Base-by-base conservation (phyloP, 2,888 invertebrate genomes). In the Chironomus tentans region DNA sequence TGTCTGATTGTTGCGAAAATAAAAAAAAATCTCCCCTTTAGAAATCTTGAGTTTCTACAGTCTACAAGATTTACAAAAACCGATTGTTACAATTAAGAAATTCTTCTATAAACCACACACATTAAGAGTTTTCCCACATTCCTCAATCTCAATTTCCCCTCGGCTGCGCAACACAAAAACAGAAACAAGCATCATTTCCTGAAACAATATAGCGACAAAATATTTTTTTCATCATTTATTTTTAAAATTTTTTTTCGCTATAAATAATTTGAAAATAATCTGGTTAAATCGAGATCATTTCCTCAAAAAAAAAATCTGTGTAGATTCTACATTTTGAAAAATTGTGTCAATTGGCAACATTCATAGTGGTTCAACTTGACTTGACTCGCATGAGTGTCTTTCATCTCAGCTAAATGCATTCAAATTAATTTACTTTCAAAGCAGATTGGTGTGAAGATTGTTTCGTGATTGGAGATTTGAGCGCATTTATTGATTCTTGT, bases 301-400 rank as follows among this genome's bases (percentile, higher is more conserved):
- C 70, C 47, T 70, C 48, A 48, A 47, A 69, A 70, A 47, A 69
- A n/a, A 62, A 24, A 24, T 3, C 4, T 4, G 2, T 4, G n/a
- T n/a, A n/a, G n/a, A n/a, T n/a, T 50, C n/a, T 65, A 13, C 24
- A 21, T 65, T 24, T 21, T 21, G 4, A 65, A 47, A 70, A 70
- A 70, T 48, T 70, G 70, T 70, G 70, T 70, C 70, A 70, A 70
- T 70, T 70, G 48, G 47, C 70, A 47, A 4, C 65, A 65, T 3
- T 18, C 10, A 4, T 24, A 65, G 62, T 65, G 50, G 10, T 38
- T 38, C 38, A 38, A 38, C 38, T 38, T 38, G 38, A 38, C 38
- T 38, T 38, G 38, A 38, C 38, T 38, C 18, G 15, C 56, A 3
- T 15, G 18, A 7, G 56, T 15, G 18, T 18, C n/a, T n/a, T 18